Evolutionary conservation across 2,888 invertebrate genomes (phyloP).

Genomic region (Agonopterix heracliana): DNA sequence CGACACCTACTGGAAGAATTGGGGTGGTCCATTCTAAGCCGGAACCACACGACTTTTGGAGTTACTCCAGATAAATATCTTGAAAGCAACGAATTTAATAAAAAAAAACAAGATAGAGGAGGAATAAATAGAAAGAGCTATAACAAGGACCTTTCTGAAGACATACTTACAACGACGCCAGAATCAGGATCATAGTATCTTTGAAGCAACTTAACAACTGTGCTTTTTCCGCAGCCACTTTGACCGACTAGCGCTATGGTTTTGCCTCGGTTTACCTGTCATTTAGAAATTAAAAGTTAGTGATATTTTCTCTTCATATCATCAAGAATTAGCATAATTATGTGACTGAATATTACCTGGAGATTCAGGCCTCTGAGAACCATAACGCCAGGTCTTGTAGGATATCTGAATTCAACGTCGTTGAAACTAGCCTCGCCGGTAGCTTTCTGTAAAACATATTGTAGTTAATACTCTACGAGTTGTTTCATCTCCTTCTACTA

Average conservation of each 20-base stretch:
- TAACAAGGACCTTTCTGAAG: too few relatives aligned
- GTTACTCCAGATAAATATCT: too few relatives aligned
- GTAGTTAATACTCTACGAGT: neutral
- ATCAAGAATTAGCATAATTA: neutral
- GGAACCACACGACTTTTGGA: too few relatives aligned
- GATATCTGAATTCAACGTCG: conserved; percentile 83
- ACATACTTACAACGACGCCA: conserved; percentile 75
- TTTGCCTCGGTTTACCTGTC: conserved; percentile 67
- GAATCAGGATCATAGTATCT: conserved; percentile 85
- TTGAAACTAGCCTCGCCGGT: conserved; percentile 80
- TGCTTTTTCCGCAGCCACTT: conserved; percentile 92
- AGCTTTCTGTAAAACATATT: conserved; percentile 42
- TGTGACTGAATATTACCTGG: conserved; percentile 41
- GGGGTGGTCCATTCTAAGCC: too few relatives aligned
- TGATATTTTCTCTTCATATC: neutral
- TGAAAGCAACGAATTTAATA: too few relatives aligned
- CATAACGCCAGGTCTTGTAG: conserved; percentile 79
- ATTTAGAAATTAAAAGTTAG: conserved; percentile 1
- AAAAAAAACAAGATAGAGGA: too few relatives aligned
- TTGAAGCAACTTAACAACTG: conserved; percentile 85
- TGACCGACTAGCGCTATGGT: conserved; percentile 84
- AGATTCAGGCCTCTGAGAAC: conserved; percentile 81
- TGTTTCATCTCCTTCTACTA: too few relatives aligned
- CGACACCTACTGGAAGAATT: too few relatives aligned
- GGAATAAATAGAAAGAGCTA: too few relatives aligned